These are phyloP conservation scores for Halcyon chelicuti DNA, from an alignment of 2,797 vertebrate species.

Conservation along the genomic window DNA sequence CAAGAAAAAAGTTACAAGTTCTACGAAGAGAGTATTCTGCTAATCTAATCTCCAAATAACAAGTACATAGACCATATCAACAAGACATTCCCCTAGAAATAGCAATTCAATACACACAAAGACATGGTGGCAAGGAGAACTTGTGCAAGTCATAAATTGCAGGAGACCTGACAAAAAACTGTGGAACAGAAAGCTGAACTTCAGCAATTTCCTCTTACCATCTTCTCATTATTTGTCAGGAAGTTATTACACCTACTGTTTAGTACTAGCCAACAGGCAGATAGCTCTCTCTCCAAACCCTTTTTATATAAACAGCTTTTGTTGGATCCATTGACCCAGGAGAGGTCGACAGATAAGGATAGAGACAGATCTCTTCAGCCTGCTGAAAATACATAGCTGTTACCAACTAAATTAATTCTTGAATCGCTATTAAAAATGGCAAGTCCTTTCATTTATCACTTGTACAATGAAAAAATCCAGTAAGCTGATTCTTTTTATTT, in stretches of 20 bases:
- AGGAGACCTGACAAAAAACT: background rate
- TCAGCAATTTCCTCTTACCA: background rate
- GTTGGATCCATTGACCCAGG: background rate
- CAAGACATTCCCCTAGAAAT: rapidly evolving
- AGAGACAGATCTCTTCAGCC: background rate
- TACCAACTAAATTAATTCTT: background rate
- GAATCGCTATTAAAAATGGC: background rate
- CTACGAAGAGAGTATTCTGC: background rate
- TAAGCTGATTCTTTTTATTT: background rate
- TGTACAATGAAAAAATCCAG: background rate
- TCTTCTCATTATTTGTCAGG: background rate
- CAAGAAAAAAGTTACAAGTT: background rate
- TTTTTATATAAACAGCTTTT: background rate
- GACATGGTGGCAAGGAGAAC: background rate
- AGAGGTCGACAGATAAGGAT: background rate
- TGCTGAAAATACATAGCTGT: background rate
- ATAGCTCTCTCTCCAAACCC: background rate
- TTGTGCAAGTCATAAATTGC: background rate
- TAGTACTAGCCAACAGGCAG: background rate
- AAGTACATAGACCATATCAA: rapidly evolving
- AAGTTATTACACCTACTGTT: background rate
- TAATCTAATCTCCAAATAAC: background rate
- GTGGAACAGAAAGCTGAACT: background rate
- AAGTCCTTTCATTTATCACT: rapidly evolving
- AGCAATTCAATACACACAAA: background rate